Evolutionary conservation across 2,113 vertebrate genomes (phyloP), one percentile per base, ranked within the genome.

Genomic region (Ploceus nigricollis): DNA sequence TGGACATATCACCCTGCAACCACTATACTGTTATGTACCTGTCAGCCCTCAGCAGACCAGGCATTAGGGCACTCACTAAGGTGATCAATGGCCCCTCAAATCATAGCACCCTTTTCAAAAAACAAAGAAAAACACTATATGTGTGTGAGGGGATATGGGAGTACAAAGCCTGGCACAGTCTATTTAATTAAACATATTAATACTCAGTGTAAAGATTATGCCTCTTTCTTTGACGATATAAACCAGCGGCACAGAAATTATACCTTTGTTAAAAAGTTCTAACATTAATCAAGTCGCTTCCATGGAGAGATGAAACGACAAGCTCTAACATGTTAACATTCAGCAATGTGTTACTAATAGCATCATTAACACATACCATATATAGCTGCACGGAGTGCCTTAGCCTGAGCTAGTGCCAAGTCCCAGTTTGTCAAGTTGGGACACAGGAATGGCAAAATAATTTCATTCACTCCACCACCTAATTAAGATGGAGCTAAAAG

Each of bases 401-500:
- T 92, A 93, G 64, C 71, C 56, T 91, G 64, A 22, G 11, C 50
- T 75, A 91, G 28, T 94, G 95, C 95, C 92, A 96, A 97, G 75
- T 97, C 84, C 92, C 96, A 91, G 58, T 89, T 96, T 97, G 94
- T 97, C 95, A 93, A 95, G 96, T 64, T 88, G 94, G 97, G 97
- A 97, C 93, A 82, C 0, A 2, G 90, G 92, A 97, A 97, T 90
- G 92, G 97, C 78, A 96, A 97, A 97, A 97, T 96, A 96, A 96
- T 97, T 94, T 94, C 82, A 95, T 83, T 94, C 68, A 70, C 81
- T 97, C 70, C 50, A 91, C 65, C 75, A 90, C 65, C 94, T 97
- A 97, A 98, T 98, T 97, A 98, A 96, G 93, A 96, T 94, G 83
- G 87, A 97, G 61, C 82, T 96, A 92, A 95, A 96, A 96, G 82